These are phyloP conservation scores for Aporrectodea caliginosa DNA, from an alignment of 1,140 invertebrate genomes.

Conservation along the genomic window DNA sequence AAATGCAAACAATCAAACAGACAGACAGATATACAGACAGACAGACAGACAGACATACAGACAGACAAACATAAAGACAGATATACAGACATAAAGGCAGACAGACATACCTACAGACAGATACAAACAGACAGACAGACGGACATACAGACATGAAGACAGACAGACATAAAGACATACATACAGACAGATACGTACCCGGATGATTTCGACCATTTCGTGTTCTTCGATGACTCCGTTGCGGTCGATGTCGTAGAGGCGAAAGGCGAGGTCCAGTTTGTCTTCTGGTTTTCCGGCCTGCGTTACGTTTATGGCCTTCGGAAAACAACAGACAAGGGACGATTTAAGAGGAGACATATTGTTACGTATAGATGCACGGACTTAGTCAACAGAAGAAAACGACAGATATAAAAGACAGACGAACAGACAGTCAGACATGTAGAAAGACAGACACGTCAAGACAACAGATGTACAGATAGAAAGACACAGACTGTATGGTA, in stretches of 20 bases:
- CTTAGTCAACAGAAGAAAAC: too few species aligned
- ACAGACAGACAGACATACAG: not conserved
- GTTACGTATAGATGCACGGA: too few species aligned
- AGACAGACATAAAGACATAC: not conserved
- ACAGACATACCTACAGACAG: constrained; percentile 20
- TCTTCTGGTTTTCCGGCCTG: constrained; percentile 94
- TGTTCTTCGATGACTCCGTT: constrained; percentile 98
- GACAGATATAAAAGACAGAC: too few species aligned
- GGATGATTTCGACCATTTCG: constrained; percentile 65
- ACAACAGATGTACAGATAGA: too few species aligned
- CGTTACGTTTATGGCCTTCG: constrained; percentile 28
- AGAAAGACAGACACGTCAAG: too few species aligned
- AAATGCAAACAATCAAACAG: not conserved
- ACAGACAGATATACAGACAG: not conserved
- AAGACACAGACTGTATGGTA: too few species aligned
- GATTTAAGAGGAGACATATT: too few species aligned
- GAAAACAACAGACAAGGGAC: not conserved
- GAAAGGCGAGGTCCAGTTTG: constrained; percentile 98
- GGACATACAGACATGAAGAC: not conserved
- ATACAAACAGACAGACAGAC: not conserved
- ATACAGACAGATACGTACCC: constrained; percentile 46
- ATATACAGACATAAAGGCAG: constrained; percentile 6
- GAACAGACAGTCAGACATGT: too few species aligned
- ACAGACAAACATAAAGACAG: not conserved
- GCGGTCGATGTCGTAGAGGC: constrained; percentile 95